phyloP scores from a whole-genome alignment of 2,797 vertebrate species.

The Sebastes oblongus region DNA sequence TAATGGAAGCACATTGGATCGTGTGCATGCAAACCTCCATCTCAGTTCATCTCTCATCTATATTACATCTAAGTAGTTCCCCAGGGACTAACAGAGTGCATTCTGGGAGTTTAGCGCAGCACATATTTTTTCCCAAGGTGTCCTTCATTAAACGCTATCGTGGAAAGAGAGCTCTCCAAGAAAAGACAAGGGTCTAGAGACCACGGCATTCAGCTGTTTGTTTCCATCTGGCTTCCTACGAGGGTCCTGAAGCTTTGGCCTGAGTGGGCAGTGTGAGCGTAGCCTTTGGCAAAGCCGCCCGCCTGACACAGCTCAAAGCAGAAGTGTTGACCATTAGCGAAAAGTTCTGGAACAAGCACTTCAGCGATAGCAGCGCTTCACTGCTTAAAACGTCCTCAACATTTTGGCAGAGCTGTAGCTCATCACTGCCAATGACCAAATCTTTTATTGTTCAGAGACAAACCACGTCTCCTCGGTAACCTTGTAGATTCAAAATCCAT shows the following conservation, averaged over 20 bases:
- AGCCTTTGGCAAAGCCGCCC: constrained; percentile 40
- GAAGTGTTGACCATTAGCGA: constrained; percentile 61
- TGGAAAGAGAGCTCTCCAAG: constrained; percentile 3
- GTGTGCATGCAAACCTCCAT: background rate
- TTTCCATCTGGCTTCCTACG: constrained; percentile 41
- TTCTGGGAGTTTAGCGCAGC: constrained; percentile 43
- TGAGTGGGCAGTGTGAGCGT: constrained; percentile 38
- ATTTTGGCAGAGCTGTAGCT: constrained; percentile 37
- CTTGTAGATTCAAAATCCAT: background rate
- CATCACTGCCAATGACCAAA: constrained; percentile 30
- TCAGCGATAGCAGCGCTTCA: constrained; percentile 27
- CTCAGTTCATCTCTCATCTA: constrained; percentile 22
- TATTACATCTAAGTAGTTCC: constrained; percentile 27
- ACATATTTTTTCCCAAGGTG: constrained; percentile 30
- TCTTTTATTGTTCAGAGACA: constrained; percentile 22
- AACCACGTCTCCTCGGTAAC: background rate
- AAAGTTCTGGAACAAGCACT: constrained; percentile 63
- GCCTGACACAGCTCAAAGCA: constrained; percentile 64
- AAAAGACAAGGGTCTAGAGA: constrained; percentile 5
- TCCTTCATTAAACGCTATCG: constrained; percentile 42
- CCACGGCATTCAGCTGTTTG: constrained; percentile 42
- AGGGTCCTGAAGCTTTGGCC: constrained; percentile 30
- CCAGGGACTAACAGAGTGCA: constrained; percentile 13
- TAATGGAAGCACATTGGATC: background rate
- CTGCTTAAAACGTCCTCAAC: constrained; percentile 49